Percentiles rank a stretch among this genome's conserved stretches.
These are phyloP conservation scores for Ceratothoa steindachneri DNA, from an alignment of 2,888 invertebrate species.

Conservation along the genomic window DNA sequence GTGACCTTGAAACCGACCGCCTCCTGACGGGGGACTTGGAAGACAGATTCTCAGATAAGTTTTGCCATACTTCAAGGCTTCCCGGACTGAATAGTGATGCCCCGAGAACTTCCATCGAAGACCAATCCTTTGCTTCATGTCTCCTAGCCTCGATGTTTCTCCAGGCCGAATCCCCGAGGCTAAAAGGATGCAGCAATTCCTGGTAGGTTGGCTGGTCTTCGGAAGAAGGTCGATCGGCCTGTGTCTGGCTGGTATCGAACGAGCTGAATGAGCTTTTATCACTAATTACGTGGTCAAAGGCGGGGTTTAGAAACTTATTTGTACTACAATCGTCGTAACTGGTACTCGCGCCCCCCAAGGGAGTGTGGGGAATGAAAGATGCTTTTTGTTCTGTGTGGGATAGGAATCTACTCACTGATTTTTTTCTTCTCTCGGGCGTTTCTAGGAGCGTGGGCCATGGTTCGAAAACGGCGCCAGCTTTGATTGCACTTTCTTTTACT, in stretches of 20 bases:
- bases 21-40: constrained; percentile 2
- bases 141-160: not conserved
- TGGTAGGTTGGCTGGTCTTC: constrained; percentile 6
- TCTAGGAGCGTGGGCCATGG: not conserved
- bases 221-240: not conserved
- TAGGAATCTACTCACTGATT: not conserved
- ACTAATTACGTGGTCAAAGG: not conserved
- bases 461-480: not conserved
- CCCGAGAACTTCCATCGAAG: not conserved
- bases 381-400: not conserved
- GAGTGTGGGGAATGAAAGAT: not conserved
- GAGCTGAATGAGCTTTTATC: not conserved
- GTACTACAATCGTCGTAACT: not conserved
- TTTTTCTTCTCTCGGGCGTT: too few relatives aligned
- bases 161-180: constrained; percentile 13
- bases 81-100: constrained; percentile 8
- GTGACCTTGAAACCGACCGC: constrained; percentile 12
- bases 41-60: not conserved
- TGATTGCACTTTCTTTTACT: not conserved
- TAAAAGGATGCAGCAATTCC: constrained; percentile 11
- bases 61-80: constrained; percentile 9
- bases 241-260: not conserved
- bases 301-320: not conserved
- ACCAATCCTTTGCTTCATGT: not conserved
- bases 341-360: not conserved